Percentiles rank a stretch among this genome's conserved stretches.
Evolutionary conservation across 1,140 invertebrate species (phyloP).

Genomic region (Penaeus vannamei): DNA sequence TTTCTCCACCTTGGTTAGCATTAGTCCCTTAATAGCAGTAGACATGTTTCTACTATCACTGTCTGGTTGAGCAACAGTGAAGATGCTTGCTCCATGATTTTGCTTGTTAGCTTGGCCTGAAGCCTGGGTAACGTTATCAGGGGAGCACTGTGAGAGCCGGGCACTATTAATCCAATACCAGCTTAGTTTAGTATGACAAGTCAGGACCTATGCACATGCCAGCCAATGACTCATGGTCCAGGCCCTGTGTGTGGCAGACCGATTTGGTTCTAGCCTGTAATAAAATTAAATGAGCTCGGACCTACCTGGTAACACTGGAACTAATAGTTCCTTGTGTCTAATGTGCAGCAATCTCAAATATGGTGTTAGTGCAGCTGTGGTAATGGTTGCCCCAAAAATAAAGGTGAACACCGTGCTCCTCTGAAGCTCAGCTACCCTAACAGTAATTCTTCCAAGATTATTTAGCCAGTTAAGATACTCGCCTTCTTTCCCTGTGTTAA

Average conservation of each 20-base stretch:
- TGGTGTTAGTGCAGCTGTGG: slow-evolving; percentile 38
- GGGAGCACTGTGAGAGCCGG: slow-evolving; percentile 37
- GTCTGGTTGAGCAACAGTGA: slow-evolving; percentile 13
- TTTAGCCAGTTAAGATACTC: slow-evolving; percentile 65
- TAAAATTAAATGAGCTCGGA: slow-evolving; percentile 31
- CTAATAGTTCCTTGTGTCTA: background rate
- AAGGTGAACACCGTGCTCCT: slow-evolving; percentile 25
- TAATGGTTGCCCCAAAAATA: background rate
- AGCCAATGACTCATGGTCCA: background rate
- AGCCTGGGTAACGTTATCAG: slow-evolving; percentile 38
- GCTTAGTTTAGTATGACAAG: slow-evolving; percentile 21
- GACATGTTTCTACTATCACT: slow-evolving; percentile 30
- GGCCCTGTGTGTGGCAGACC: background rate
- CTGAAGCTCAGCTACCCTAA: slow-evolving; percentile 39
- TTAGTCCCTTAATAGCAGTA: slow-evolving; percentile 47
- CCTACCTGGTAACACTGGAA: background rate
- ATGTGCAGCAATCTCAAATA: slow-evolving; percentile 47
- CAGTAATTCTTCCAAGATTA: slow-evolving; percentile 62
- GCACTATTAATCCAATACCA: slow-evolving; percentile 17
- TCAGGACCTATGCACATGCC: slow-evolving; percentile 29
- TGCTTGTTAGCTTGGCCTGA: slow-evolving; percentile 59
- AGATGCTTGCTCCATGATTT: background rate
- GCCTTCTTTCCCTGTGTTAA: slow-evolving; percentile 67
- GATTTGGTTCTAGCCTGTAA: slow-evolving; percentile 23
- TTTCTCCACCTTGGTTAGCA: slow-evolving; percentile 46